Evolutionary conservation across 2,888 invertebrate genomes (phyloP).

Genomic region (Iphiclides podalirius): DNA sequence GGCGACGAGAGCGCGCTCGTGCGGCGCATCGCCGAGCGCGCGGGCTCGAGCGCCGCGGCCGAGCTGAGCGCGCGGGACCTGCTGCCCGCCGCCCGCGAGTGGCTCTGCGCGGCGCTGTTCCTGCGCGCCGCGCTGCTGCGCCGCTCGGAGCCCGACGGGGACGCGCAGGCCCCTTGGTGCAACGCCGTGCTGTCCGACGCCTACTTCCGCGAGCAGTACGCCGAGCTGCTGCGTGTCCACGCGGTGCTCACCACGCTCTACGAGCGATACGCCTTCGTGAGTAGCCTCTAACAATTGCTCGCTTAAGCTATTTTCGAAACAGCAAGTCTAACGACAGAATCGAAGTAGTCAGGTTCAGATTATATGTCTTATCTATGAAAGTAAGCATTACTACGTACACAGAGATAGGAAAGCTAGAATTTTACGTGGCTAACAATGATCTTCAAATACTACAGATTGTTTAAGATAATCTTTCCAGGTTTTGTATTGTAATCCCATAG

Average conservation of each 20-base stretch:
- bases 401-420: too few relatives aligned
- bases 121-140: constrained; percentile 37
- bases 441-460: too few relatives aligned
- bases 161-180: constrained; percentile 17
- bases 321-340: too few relatives aligned
- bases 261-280: constrained; percentile 57
- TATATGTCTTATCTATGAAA: too few relatives aligned
- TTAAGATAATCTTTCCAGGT: too few relatives aligned
- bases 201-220: constrained; percentile 35
- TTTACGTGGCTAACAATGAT: too few relatives aligned
- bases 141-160: constrained; percentile 3
- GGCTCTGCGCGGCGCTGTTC: constrained; percentile 43
- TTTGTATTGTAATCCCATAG: too few relatives aligned
- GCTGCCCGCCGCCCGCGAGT: constrained; percentile 31
- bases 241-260: constrained; percentile 41
- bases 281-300: too few relatives aligned
- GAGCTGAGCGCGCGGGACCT: constrained; percentile 39
- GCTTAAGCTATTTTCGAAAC: too few relatives aligned
- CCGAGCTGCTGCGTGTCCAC: constrained; percentile 40
- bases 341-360: too few relatives aligned
- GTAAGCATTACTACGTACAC: too few relatives aligned
- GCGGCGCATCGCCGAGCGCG: constrained; percentile 28
- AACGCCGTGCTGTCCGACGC: constrained; percentile 33
- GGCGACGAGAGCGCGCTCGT: constrained; percentile 39
- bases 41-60: constrained; percentile 21